Evolutionary conservation across 2,113 vertebrate genomes (phyloP).

Genomic region (Proteles cristata): DNA sequence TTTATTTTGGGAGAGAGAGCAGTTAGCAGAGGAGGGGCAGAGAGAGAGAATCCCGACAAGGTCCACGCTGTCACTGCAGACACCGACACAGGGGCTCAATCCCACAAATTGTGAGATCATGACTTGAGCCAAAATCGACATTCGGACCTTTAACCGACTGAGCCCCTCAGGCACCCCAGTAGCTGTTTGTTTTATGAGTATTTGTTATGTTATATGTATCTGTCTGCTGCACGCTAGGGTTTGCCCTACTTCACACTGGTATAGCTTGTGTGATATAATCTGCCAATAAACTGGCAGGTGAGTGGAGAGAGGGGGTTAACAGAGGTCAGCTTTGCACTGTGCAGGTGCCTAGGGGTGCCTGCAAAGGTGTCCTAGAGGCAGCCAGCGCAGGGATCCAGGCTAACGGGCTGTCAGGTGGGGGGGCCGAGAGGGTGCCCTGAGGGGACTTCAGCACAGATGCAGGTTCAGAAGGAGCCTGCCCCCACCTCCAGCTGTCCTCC

Average conservation of each 20-base stretch:
- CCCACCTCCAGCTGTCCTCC: slow-evolving; percentile 9
- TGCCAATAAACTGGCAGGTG: background rate
- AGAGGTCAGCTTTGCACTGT: background rate
- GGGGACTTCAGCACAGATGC: background rate
- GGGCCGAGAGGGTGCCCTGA: background rate
- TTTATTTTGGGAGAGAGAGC: too few relatives aligned
- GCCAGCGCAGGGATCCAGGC: background rate
- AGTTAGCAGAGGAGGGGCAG: too few relatives aligned
- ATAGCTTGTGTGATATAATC: too few relatives aligned
- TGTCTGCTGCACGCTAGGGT: background rate
- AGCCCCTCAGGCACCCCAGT: too few relatives aligned
- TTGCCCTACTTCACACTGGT: background rate
- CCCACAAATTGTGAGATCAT: too few relatives aligned
- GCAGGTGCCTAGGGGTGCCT: background rate
- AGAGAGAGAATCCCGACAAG: too few relatives aligned
- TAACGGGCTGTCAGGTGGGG: background rate
- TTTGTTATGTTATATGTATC: background rate
- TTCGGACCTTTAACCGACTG: too few relatives aligned
- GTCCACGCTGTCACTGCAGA: too few relatives aligned
- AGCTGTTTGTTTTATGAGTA: background rate
- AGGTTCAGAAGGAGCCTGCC: background rate
- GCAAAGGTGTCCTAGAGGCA: background rate
- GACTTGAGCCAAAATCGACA: too few relatives aligned
- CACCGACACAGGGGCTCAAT: too few relatives aligned
- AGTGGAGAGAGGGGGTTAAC: background rate